These are phyloP conservation scores for Nasua narica DNA, from an alignment of 2,797 vertebrate species.

Conservation along the genomic window DNA sequence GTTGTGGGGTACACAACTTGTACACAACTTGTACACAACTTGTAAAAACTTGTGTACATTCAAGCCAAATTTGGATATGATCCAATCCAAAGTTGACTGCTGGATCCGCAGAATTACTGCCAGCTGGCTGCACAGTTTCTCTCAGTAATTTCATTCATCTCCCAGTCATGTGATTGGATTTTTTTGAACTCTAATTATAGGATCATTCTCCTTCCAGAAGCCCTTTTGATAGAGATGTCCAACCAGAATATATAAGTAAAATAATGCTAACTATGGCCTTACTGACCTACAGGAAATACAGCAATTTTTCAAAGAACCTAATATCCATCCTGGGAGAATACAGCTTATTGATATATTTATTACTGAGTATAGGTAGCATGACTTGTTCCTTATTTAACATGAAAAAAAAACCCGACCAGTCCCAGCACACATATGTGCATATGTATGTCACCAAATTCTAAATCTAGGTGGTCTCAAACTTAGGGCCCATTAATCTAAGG, in stretches of 20 bases:
- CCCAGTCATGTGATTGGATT: not conserved
- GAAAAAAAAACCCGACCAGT: not conserved
- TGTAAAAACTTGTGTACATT: too few relatives aligned
- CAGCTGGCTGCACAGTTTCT: not conserved
- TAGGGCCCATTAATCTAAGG: not conserved
- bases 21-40: too few relatives aligned
- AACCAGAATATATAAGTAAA: conserved; percentile 31
- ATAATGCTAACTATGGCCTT: not conserved
- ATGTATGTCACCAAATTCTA: not conserved
- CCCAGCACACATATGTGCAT: not conserved
- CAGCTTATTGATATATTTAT: not conserved
- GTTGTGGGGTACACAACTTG: too few relatives aligned
- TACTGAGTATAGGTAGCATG: not conserved
- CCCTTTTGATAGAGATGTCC: not conserved
- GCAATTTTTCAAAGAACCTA: conserved; percentile 14
- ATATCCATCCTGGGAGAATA: not conserved
- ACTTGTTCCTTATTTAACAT: not conserved
- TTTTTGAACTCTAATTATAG: not conserved
- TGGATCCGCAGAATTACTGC: not conserved
- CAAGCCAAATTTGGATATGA: not conserved
- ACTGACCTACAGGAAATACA: conserved; percentile 16
- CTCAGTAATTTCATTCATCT: not conserved
- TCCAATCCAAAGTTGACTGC: not conserved
- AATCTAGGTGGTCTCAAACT: conserved; percentile 8
- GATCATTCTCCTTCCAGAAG: conserved; percentile 13